These are phyloP conservation scores for Pituophis catenifer DNA, from an alignment of 2,113 vertebrate genomes.

Conservation along the genomic window DNA sequence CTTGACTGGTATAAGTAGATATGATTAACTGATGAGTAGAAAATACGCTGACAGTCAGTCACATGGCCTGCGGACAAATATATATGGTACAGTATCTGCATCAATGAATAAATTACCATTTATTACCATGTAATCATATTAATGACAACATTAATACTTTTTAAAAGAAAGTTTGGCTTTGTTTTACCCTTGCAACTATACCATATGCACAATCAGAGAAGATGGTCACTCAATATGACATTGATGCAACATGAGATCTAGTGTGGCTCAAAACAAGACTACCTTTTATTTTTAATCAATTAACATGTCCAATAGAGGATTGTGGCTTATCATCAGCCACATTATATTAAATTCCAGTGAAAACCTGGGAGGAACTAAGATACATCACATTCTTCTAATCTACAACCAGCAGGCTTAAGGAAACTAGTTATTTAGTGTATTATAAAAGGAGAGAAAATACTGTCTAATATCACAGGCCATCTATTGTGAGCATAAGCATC, in stretches of 20 bases:
- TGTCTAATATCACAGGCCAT: background rate
- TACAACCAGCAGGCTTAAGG: background rate
- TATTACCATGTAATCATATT: constrained; percentile 30
- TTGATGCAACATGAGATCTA: constrained; percentile 4
- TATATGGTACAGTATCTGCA: constrained; percentile 27
- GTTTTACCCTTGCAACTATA: background rate
- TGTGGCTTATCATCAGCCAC: background rate
- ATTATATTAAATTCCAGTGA: background rate
- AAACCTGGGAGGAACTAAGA: background rate
- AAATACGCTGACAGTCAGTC: constrained; percentile 55
- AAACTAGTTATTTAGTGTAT: background rate
- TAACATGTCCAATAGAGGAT: background rate
- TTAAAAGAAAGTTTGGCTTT: background rate
- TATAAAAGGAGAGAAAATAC: background rate
- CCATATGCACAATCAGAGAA: background rate
- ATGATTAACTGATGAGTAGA: constrained; percentile 58
- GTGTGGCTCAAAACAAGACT: background rate
- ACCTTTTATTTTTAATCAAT: background rate
- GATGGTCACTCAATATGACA: constrained; percentile 2
- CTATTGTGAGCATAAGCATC: background rate
- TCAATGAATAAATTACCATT: constrained; percentile 47
- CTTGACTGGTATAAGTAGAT: constrained; percentile 66
- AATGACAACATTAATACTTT: constrained; percentile 25
- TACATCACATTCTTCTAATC: background rate
- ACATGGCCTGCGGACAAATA: constrained; percentile 68